These are phyloP conservation scores for Aleiodes testaceus DNA, from an alignment of 2,888 invertebrate genomes.

Conservation along the genomic window DNA sequence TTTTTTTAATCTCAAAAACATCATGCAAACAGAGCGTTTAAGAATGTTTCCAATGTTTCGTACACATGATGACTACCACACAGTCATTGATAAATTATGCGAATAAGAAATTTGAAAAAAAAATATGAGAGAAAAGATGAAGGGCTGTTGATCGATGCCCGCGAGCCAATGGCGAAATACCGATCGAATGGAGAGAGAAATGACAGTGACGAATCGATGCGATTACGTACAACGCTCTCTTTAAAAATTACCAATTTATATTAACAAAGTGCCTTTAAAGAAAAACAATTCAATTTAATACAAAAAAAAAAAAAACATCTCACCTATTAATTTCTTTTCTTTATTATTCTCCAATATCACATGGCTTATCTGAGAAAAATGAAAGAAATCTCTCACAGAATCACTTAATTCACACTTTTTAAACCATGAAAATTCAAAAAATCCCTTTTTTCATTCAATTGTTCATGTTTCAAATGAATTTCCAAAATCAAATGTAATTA, in stretches of 20 bases:
- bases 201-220: constrained; percentile 51
- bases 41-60: too few species aligned
- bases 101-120: background rate
- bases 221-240: constrained; percentile 36
- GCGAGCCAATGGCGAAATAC: constrained; percentile 29
- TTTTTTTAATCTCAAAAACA: too few species aligned
- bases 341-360: constrained; percentile 54
- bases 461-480: constrained; percentile 41
- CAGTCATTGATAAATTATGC: constrained; percentile 25
- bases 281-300: constrained; percentile 23
- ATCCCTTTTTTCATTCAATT: background rate
- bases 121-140: background rate
- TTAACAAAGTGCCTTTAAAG: background rate
- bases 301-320: background rate
- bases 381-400: constrained; percentile 48
- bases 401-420: constrained; percentile 43
- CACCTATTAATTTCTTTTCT: constrained; percentile 45
- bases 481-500: background rate
- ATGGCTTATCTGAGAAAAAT: constrained; percentile 53
- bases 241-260: too few species aligned
- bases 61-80: too few species aligned
- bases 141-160: constrained; percentile 50
- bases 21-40: too few species aligned
- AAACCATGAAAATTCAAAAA: background rate
- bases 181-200: constrained; percentile 41